These are phyloP conservation scores for Stegostoma tigrinum DNA, from an alignment of 2,113 vertebrate species.

Conservation along the genomic window DNA sequence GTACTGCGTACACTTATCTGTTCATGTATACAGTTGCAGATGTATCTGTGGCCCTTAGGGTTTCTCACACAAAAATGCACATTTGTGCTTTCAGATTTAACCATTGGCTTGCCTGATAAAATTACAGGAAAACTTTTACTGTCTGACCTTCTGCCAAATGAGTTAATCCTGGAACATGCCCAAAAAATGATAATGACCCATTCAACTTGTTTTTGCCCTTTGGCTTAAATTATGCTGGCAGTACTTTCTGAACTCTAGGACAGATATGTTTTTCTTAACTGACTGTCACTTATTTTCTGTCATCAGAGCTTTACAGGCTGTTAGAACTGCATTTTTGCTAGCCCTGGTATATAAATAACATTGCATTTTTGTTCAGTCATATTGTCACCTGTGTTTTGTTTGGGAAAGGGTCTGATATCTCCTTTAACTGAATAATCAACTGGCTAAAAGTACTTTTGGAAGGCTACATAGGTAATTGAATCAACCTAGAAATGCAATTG, in stretches of 20 bases:
- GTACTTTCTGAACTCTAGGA: neutral
- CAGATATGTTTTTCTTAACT: neutral
- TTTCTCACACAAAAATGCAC: neutral
- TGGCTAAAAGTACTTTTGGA: neutral
- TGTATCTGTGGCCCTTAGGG: neutral
- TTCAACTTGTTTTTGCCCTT: neutral
- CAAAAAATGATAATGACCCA: neutral
- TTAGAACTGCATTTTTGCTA: neutral
- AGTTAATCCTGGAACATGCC: neutral
- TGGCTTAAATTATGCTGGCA: neutral
- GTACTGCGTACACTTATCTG: neutral
- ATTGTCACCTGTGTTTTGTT: neutral
- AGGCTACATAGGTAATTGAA: neutral
- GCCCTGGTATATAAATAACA: neutral
- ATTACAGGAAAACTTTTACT: neutral
- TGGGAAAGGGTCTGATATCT: neutral
- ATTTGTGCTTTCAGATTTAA: neutral
- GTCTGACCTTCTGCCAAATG: neutral
- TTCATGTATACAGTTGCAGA: neutral
- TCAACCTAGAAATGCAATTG: neutral
- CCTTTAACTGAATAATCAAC: neutral
- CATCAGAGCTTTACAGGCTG: neutral
- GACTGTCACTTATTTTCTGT: too few relatives aligned
- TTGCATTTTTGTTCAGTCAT: neutral
- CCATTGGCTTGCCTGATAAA: neutral